Percentiles rank a stretch among this genome's conserved stretches.
Evolutionary conservation across 2,113 vertebrate species (phyloP).

Genomic region (Sclerurus mexicanus): DNA sequence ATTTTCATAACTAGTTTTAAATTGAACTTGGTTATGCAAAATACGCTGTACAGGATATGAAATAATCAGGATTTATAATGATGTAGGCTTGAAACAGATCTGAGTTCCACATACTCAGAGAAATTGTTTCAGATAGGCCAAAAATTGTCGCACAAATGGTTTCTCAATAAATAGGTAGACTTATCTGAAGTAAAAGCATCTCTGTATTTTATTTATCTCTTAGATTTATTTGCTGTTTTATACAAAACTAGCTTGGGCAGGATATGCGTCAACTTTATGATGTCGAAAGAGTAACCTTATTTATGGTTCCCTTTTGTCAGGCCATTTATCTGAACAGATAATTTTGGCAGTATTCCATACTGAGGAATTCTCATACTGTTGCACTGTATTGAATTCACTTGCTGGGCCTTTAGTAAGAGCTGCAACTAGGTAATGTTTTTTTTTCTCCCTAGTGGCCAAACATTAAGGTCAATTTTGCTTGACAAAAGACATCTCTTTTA

Average conservation of each 20-base stretch:
- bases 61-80: conserved; percentile 19
- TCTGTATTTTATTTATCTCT: conserved; percentile 33
- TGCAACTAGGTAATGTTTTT: background rate
- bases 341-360: conserved; percentile 9
- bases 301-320: conserved; percentile 40
- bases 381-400: background rate
- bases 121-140: background rate
- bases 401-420: background rate
- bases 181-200: conserved; percentile 34
- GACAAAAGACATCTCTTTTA: background rate
- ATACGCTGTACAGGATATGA: background rate
- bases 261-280: conserved; percentile 25
- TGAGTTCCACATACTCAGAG: background rate
- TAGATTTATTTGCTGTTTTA: conserved; percentile 49
- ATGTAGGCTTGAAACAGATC: background rate
- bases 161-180: conserved; percentile 15
- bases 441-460: background rate
- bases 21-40: background rate
- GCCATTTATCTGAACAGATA: conserved; percentile 9
- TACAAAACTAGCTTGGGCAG: conserved; percentile 14
- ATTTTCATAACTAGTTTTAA: conserved; percentile 12
- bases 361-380: background rate
- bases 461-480: background rate
- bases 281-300: conserved; percentile 6
- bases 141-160: background rate